Evolutionary conservation across 2,797 vertebrate species (phyloP).

Genomic region (Liasis olivaceus): DNA sequence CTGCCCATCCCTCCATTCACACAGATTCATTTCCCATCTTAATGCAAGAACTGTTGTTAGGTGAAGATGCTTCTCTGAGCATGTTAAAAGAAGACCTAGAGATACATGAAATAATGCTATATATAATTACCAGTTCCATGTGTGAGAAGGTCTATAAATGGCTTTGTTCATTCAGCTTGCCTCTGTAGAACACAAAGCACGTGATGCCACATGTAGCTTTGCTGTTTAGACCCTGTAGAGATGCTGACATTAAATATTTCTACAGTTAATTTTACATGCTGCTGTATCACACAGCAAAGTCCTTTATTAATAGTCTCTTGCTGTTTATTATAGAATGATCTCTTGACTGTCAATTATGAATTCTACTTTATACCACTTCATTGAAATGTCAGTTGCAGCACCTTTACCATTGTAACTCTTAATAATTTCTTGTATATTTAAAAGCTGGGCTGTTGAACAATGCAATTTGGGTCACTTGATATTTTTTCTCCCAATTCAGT

Average conservation of each 20-base stretch:
- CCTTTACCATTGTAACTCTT: neutral
- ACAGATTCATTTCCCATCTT: neutral
- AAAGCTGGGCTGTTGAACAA: neutral
- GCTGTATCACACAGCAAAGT: constrained; percentile 34
- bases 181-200: constrained; percentile 19
- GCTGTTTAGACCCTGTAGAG: constrained; percentile 24
- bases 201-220: constrained; percentile 39
- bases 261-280: constrained; percentile 47
- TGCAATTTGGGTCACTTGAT: neutral
- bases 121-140: neutral
- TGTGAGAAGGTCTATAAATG: constrained; percentile 35
- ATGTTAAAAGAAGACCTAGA: neutral
- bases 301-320: constrained; percentile 38
- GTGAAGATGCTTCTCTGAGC: neutral
- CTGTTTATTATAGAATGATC: constrained; percentile 37
- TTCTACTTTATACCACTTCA: constrained; percentile 39
- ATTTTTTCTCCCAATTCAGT: neutral
- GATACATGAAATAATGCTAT: neutral
- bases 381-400: constrained; percentile 9
- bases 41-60: neutral
- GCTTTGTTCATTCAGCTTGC: neutral
- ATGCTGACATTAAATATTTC: constrained; percentile 50
- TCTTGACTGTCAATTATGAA: constrained; percentile 12
- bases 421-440: neutral
- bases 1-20: neutral